Evolutionary conservation across 2,113 vertebrate species (phyloP).

Genomic region (Cygnus atratus): DNA sequence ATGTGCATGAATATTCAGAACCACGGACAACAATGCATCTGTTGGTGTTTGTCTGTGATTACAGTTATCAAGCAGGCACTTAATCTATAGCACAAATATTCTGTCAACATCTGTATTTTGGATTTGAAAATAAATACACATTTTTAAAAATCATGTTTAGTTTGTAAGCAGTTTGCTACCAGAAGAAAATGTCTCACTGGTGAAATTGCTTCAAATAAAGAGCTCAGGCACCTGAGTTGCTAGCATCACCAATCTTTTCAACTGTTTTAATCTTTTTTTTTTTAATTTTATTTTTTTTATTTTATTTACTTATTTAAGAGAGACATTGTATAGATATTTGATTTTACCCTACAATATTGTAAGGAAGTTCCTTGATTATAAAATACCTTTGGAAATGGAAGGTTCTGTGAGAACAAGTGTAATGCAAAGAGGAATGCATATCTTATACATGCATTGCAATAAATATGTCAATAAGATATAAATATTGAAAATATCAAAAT

Average conservation of each 20-base stretch:
- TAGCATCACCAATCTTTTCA: not conserved
- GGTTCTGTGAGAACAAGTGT: not conserved
- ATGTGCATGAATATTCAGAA: not conserved
- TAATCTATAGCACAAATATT: not conserved
- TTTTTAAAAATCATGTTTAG: not conserved
- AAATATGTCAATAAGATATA: not conserved
- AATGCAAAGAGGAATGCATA: not conserved
- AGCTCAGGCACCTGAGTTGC: not conserved
- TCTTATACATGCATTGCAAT: not conserved
- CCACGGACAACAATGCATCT: not conserved
- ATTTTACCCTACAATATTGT: not conserved
- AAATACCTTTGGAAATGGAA: not conserved
- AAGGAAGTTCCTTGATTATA: not conserved
- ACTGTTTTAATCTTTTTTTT: not conserved
- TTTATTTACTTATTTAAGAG: not conserved
- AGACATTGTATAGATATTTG: not conserved
- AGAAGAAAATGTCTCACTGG: not conserved
- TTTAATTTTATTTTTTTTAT: not conserved
- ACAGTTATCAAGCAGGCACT: not conserved
- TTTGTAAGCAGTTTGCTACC: not conserved
- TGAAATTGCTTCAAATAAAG: not conserved
- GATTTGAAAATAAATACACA: not conserved
- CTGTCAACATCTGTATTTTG: not conserved
- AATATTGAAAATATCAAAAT: not conserved
- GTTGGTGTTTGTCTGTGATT: not conserved